Base-by-base conservation (phyloP, 92 coral and sea anemone genomes). In the Epizoanthus scotinus region DNA sequence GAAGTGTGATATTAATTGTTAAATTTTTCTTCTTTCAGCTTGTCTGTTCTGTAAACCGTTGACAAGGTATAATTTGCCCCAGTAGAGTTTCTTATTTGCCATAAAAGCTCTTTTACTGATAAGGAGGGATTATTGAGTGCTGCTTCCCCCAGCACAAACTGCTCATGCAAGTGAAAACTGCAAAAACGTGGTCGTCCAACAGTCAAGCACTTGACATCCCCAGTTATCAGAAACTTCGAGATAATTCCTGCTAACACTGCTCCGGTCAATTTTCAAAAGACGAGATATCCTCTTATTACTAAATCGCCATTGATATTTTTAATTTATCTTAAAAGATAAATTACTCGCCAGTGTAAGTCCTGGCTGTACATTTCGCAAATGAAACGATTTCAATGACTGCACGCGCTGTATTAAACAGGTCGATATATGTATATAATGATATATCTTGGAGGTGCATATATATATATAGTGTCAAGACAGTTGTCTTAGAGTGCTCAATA, bases 261-360 rank as follows among this genome's bases (percentile, higher is more conserved):
- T 52, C 10, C 13, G 21, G 6, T 20, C 19, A 21, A 73, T 3
- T 8, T 25, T 73, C 20, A 73, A 25, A 24, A 73, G 22, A 26
- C 64, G 49, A 5, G 53, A 36, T 53, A 73, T 17, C 27, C 53
- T 52, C 0, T 20, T 71, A 8, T 44, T 27, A 22, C 61, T 71
- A 71, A 18, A 77, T 10, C 19, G 47, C 65, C 54, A 60, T 8
- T 38, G 62, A 58, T 47, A 77, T n/a, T 75, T n/a, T n/a, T n/a
- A n/a, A n/a, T n/a, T n/a, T n/a, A n/a, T n/a, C n/a, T n/a, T n/a
- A n/a, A 52, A 6, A 75, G 34, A 55, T 36, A 75, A n/a, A 75
- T 55, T 21, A 75, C 81, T 12, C 81, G 0, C 24, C 65, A 27
- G 0, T 21, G 49, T 31, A 77, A 63, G 31, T 77, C 82, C 3